A percentile compares a stretch with the other conserved stretches of the same genome.
phyloP scores from a whole-genome alignment of 2,113 vertebrate genomes.

The Podilymbus podiceps region DNA sequence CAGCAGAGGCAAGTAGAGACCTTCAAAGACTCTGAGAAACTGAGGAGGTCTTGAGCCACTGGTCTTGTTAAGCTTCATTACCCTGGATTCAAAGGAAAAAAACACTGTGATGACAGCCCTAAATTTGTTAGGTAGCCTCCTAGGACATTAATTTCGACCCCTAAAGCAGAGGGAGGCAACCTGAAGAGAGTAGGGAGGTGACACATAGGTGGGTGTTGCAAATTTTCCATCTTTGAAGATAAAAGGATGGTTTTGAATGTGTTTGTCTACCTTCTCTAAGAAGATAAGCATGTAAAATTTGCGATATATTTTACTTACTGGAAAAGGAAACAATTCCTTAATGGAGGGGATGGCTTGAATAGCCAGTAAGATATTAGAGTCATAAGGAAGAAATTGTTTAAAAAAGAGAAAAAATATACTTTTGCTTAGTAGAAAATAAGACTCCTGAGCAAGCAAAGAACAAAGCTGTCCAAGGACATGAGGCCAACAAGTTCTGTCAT shows the following conservation, averaged over 20 bases:
- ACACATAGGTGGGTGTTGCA: neutral
- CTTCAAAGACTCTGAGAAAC: neutral
- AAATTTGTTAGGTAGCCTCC: neutral
- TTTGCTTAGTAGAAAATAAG: neutral
- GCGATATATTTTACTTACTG: neutral
- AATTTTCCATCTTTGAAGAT: neutral
- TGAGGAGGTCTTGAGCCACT: neutral
- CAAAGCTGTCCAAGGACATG: neutral
- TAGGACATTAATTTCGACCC: neutral
- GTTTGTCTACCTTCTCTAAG: neutral
- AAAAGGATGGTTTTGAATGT: neutral
- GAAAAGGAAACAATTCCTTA: neutral
- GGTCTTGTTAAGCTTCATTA: neutral
- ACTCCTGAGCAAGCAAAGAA: neutral
- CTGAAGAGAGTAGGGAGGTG: neutral
- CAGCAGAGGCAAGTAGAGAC: neutral
- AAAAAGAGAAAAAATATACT: neutral
- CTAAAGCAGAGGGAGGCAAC: neutral
- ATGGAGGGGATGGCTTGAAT: neutral
- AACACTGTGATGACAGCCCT: neutral
- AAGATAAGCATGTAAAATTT: neutral
- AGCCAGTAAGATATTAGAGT: neutral
- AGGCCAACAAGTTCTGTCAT: neutral
- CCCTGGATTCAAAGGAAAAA: neutral
- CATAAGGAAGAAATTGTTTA: neutral